A percentile compares a stretch with the other conserved stretches of the same genome.
phyloP scores from a whole-genome alignment of 2,113 vertebrate species.

The Stigmatopora nigra region DNA sequence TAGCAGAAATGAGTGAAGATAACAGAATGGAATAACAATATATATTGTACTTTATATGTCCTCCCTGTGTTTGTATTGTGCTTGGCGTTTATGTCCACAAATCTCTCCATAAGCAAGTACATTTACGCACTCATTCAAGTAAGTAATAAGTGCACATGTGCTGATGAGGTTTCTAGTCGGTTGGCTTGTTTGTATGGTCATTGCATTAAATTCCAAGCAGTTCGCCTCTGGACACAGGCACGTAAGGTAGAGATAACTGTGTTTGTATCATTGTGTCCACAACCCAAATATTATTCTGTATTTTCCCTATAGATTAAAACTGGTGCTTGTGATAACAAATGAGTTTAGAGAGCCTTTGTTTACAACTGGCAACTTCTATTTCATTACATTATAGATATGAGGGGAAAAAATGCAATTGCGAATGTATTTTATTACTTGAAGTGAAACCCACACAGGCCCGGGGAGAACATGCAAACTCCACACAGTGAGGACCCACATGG shows the following conservation, averaged over 20 bases:
- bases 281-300: constrained; percentile 44
- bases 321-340: constrained; percentile 54
- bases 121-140: constrained; percentile 32
- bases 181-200: constrained; percentile 38
- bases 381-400: neutral
- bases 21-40: constrained; percentile 39
- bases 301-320: constrained; percentile 53
- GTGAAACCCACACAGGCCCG: too few species aligned
- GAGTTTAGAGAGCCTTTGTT: constrained; percentile 25
- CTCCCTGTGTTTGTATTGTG: constrained; percentile 15
- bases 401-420: too few species aligned
- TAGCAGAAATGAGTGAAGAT: constrained; percentile 35
- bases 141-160: constrained; percentile 22
- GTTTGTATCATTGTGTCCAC: constrained; percentile 52
- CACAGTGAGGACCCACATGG: too few species aligned
- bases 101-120: constrained; percentile 21
- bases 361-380: constrained; percentile 23
- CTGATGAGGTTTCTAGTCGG: constrained; percentile 38
- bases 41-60: constrained; percentile 28
- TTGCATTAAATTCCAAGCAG: constrained; percentile 34
- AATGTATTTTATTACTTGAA: too few species aligned
- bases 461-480: too few species aligned
- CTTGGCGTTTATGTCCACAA: constrained; percentile 21
- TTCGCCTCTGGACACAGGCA: constrained; percentile 38
- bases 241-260: constrained; percentile 53